A percentile compares a stretch with the other conserved stretches of the same genome.
Evolutionary conservation across 1,140 invertebrate genomes (phyloP).

Genomic region (Drosophila nannoptera): DNA sequence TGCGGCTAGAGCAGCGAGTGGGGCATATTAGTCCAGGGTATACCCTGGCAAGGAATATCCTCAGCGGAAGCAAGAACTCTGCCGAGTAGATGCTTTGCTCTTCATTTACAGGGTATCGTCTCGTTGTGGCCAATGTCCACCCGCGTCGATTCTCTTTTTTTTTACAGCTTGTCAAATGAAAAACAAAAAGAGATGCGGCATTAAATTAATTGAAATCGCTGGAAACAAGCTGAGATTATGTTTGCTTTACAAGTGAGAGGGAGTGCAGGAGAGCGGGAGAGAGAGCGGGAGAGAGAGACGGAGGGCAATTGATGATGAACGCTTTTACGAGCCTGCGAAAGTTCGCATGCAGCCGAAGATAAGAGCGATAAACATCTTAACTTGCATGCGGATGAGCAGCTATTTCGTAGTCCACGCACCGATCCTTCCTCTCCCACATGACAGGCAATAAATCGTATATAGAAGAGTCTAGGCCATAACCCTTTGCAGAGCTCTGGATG

Average conservation of each 20-base stretch:
- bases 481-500: slow-evolving; percentile 10
- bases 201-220: slow-evolving; percentile 76
- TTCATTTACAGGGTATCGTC: slow-evolving; percentile 1
- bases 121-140: neutral
- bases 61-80: neutral
- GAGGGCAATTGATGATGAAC: slow-evolving; percentile 6
- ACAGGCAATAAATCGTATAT: slow-evolving; percentile 31
- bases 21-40: neutral
- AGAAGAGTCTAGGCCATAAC: slow-evolving; percentile 15
- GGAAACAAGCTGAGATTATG: slow-evolving; percentile 66
- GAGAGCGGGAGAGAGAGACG: neutral
- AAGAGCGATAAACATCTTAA: slow-evolving; percentile 21
- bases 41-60: neutral
- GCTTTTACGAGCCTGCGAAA: neutral
- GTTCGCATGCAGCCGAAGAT: slow-evolving; percentile 1
- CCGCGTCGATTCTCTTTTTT: slow-evolving; percentile 9
- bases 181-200: slow-evolving; percentile 51
- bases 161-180: slow-evolving; percentile 43
- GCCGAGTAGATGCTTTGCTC: neutral
- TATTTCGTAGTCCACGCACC: neutral
- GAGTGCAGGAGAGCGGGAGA: neutral
- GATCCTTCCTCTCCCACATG: slow-evolving; percentile 7
- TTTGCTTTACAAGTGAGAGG: slow-evolving; percentile 46
- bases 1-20: slow-evolving; percentile 1
- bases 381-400: slow-evolving; percentile 19